Conservation (phyloP, 1,140 invertebrate genomes). For the Ridgeia piscesae region DNA sequence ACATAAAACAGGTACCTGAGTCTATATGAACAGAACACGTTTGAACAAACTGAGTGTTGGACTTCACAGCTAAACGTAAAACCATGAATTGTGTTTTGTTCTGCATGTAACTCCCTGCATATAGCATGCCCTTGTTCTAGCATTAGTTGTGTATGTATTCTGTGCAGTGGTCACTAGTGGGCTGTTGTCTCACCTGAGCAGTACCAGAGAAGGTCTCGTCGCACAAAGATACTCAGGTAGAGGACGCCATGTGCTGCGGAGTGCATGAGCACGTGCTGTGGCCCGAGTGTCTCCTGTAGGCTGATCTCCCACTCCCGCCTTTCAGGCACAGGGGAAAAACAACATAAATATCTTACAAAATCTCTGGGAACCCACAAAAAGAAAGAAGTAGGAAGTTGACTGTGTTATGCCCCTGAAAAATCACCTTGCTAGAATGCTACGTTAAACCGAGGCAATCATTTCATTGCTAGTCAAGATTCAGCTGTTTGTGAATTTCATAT, state of each 20-base stretch:
- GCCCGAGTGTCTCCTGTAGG: conserved; percentile 87
- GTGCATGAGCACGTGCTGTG: conserved; percentile 83
- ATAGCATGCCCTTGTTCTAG: background rate
- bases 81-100: no score
- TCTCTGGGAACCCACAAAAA: conserved; percentile 7
- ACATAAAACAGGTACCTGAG: no score
- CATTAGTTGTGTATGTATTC: background rate
- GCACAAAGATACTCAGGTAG: conserved; percentile 81
- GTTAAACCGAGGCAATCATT: no score
- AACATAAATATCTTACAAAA: background rate
- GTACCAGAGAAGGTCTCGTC: conserved; percentile 91
- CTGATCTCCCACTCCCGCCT: conserved; percentile 85
- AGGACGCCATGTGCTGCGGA: conserved; percentile 80
- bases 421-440: no score
- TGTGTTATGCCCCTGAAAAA: no score
- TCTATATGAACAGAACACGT: no score
- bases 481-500: no score
- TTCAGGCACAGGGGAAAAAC: conserved; percentile 34
- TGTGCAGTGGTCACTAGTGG: background rate
- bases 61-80: no score
- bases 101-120: no score
- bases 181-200: conserved; percentile 64
- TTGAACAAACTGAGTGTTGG: no score
- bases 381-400: no score
- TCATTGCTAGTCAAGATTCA: no score